Percentiles rank a stretch among this genome's conserved stretches.
Evolutionary conservation across 2,888 invertebrate species (phyloP).

Genomic region (Rutpela maculata): DNA sequence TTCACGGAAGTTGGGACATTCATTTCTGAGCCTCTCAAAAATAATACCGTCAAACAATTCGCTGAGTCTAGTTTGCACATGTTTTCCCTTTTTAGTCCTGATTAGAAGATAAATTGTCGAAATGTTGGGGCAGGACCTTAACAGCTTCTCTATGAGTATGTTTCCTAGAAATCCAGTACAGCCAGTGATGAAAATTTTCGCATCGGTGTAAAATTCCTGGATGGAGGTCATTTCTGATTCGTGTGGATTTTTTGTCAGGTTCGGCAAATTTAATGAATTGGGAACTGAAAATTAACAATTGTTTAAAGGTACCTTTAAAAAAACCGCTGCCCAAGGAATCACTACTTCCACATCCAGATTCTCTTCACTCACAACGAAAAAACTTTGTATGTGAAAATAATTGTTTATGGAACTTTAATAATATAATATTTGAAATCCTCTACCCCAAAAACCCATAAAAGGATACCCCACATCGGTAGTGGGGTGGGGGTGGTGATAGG

Average conservation of each 20-base stretch:
- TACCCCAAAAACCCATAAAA: too few relatives aligned
- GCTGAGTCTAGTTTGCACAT: conserved; percentile 80
- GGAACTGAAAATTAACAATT: not conserved
- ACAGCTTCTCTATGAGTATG: conserved; percentile 78
- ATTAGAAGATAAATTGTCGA: conserved; percentile 77
- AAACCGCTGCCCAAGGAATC: too few relatives aligned
- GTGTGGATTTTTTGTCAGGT: not conserved
- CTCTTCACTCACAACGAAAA: too few relatives aligned
- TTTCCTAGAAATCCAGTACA: conserved; percentile 78
- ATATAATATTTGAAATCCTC: too few relatives aligned
- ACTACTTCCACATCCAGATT: too few relatives aligned
- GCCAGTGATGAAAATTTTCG: conserved; percentile 72
- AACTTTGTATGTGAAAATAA: too few relatives aligned
- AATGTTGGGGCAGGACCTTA: conserved; percentile 76
- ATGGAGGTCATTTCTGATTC: conserved; percentile 57
- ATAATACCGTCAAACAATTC: conserved; percentile 83
- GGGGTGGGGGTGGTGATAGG: too few relatives aligned
- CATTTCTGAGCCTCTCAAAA: conserved; percentile 76
- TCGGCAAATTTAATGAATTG: not conserved
- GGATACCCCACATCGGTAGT: too few relatives aligned
- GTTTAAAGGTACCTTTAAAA: too few relatives aligned
- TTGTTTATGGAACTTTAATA: too few relatives aligned
- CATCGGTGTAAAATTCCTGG: conserved; percentile 71
- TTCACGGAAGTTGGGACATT: conserved; percentile 79
- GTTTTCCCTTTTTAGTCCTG: conserved; percentile 79